Percentiles rank a stretch among this genome's conserved stretches.
These are phyloP conservation scores for Lycaena phlaeas DNA, from an alignment of 2,888 invertebrate species.

Conservation along the genomic window DNA sequence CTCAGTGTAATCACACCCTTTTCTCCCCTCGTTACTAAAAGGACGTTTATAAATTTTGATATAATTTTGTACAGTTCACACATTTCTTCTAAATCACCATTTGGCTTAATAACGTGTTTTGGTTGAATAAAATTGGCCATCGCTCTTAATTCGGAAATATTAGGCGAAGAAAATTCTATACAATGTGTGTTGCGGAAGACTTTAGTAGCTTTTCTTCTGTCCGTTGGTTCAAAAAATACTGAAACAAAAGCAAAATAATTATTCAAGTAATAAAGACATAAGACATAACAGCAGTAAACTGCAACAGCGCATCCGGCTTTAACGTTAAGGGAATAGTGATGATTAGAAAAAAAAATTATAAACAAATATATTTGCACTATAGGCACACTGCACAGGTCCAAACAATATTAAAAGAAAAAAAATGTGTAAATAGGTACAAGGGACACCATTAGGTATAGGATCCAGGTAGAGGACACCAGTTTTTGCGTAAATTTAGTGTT, in stretches of 20 bases:
- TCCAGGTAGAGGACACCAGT: no score
- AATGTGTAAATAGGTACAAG: no score
- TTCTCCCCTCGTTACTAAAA: constrained; percentile 76
- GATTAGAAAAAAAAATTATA: no score
- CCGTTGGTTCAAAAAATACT: constrained; percentile 95
- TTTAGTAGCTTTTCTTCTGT: constrained; percentile 81
- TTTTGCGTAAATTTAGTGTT: no score
- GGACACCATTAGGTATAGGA: no score
- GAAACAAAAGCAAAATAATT: constrained; percentile 48
- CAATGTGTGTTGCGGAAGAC: constrained; percentile 71
- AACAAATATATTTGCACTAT: no score
- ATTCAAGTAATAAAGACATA: neutral
- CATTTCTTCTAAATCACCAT: constrained; percentile 33
- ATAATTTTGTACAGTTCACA: constrained; percentile 42
- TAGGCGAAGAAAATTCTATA: constrained; percentile 82
- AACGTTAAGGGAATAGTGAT: no score
- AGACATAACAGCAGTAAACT: no score
- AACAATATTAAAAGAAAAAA: neutral
- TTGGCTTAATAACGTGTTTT: constrained; percentile 23
- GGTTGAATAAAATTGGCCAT: constrained; percentile 73
- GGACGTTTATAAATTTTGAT: constrained; percentile 61
- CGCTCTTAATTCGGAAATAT: constrained; percentile 80
- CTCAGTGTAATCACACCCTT: constrained; percentile 71
- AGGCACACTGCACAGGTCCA: no score
- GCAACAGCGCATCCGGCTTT: no score